Base-by-base conservation (phyloP, 2,113 vertebrate species). In the Macroglossus sobrinus region DNA sequence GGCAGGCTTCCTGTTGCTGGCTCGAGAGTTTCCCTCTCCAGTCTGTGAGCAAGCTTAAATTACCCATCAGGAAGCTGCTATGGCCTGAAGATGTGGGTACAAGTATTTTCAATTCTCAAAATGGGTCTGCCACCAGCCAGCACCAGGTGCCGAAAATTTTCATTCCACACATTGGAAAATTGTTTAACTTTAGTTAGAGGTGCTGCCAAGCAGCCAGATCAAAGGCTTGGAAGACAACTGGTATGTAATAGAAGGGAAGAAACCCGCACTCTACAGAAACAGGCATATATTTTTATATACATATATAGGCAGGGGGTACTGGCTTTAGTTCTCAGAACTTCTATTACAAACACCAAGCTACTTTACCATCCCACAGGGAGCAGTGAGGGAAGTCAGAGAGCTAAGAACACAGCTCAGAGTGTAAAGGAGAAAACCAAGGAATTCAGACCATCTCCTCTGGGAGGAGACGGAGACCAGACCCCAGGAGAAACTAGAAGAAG, bases 21-120 rank as follows among this genome's bases (percentile, higher is more conserved):
- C 98, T 98, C 95, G 76, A 97, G 97, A 97, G 97, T 92, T 97
- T 97, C 98, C 98, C 89, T 95, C 97, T 86, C 8, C 76, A 84
- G 96, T 98, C 98, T 96, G 94, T 71, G 93, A 95, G 94, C 85
- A 84, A 91, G 85, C 72, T 97, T 63, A 97, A 97, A 95, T 98
- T 96, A 89, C 38, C 84, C 43, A 0, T 95, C 95, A 96, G 84
- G 96, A 98, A 98, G 93, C 94, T n/a, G 40, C 96, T 95, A 11
- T 47, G 43, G 89, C 89, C 97, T 33, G 55, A 96, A 38, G 1
- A 92, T 72, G 74, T 79, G 50, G 28, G 18, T 22, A 35, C 61
- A 40, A 93, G 92, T 72, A 55, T 91, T 93, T 94, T 91, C 75
- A 71, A 1, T 79, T 86, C 93, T 80, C 96, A 81, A 9, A 84